These are phyloP conservation scores for Ficedula albicollis DNA, from an alignment of 2,797 vertebrate species.

Conservation along the genomic window DNA sequence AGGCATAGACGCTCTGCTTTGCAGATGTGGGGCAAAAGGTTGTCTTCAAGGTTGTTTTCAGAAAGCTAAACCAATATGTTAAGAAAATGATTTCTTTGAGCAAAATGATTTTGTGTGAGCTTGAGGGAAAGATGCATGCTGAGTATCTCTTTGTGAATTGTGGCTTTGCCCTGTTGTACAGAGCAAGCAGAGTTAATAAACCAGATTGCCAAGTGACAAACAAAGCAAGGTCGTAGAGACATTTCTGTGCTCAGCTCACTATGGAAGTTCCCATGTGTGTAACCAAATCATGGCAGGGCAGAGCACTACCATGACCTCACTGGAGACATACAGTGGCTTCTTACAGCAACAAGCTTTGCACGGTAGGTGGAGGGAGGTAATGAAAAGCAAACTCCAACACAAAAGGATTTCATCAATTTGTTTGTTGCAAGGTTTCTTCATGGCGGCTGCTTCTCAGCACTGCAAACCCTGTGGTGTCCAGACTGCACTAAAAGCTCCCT, in stretches of 20 bases:
- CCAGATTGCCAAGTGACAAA: neutral
- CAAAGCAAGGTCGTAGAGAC: neutral
- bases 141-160: neutral
- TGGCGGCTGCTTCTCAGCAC: neutral
- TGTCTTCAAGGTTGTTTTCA: neutral
- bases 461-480: neutral
- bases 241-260: neutral
- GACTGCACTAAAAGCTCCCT: slow-evolving; percentile 11
- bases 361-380: neutral
- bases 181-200: slow-evolving; percentile 23
- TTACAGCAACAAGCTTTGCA: neutral
- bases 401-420: neutral
- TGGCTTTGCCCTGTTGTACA: slow-evolving; percentile 1
- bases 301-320: neutral
- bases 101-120: neutral
- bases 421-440: neutral
- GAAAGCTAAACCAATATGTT: neutral
- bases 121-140: neutral
- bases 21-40: neutral
- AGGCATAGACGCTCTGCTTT: neutral
- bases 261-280: neutral
- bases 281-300: neutral
- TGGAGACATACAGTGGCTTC: neutral
- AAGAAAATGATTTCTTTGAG: neutral
- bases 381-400: neutral